Base-by-base conservation (phyloP, 1,140 invertebrate genomes). In the Lithobius niger region DNA sequence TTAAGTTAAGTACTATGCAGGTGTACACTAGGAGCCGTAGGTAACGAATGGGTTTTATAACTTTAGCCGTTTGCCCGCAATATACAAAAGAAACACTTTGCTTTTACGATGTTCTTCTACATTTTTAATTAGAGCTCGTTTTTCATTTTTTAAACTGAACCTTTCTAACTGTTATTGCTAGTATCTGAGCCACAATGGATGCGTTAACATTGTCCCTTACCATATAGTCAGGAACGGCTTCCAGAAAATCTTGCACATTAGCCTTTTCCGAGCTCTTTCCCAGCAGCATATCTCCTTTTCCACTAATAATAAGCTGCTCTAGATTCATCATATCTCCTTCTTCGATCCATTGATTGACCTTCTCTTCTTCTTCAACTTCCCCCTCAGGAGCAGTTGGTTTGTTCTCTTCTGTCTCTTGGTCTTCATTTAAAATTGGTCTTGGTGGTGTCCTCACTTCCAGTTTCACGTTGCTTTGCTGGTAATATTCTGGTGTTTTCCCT, bases 171-270 rank as follows among this genome's bases (percentile, higher is more conserved):
- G n/a, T n/a, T n/a, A n/a, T n/a, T n/a, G n/a, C n/a, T n/a, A n/a
- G n/a, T n/a, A n/a, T n/a, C n/a, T n/a, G n/a, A n/a, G n/a, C n/a
- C n/a, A n/a, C n/a, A n/a, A n/a, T n/a, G n/a, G n/a, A n/a, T n/a
- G n/a, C n/a, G n/a, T n/a, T n/a, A n/a, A n/a, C n/a, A n/a, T 55
- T 55, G 13, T 28, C 22, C 54, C 67, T 75, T 73, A 89, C 88
- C 84, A 94, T 90, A 64, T 92, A 92, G 24, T 79, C 78, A 3
- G 90, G 88, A 45, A 95, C 84, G 64, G 91, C 88, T 64, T 89
- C 82, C 48, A 95, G 76, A 71, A 95, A 94, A 3, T 84, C 79
- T 69, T 94, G 85, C 16, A 92, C 77, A 70, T 93, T 88, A 1
- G 80, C 72, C 68, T 91, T 82, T 28, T 74, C 72, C 26, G 86